phyloP scores from a whole-genome alignment of 2,113 vertebrate species.

The Erythrocercus mccallii region DNA sequence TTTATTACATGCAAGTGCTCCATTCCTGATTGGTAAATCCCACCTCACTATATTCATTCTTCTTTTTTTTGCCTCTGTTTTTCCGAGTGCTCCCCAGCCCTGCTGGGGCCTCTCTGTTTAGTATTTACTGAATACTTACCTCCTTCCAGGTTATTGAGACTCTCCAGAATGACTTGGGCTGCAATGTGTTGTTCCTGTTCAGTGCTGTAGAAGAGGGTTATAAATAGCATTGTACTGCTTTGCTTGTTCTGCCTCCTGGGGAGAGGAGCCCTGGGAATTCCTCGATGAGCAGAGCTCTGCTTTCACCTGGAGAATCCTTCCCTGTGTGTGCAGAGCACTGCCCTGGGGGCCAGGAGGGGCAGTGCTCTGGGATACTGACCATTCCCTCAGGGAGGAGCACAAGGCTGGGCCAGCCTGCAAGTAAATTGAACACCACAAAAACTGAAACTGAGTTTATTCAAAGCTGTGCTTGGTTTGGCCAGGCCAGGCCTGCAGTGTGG shows the following conservation, averaged over 20 bases:
- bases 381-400: neutral
- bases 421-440: neutral
- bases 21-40: neutral
- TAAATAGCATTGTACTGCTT: neutral
- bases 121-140: neutral
- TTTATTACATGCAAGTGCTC: slow-evolving; percentile 67
- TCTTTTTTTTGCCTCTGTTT: neutral
- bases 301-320: too few relatives aligned
- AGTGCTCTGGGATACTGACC: neutral
- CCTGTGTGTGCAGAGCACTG: neutral
- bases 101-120: neutral
- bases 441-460: neutral
- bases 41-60: neutral
- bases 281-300: neutral
- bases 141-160: neutral
- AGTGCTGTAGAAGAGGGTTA: neutral
- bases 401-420: neutral
- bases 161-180: neutral
- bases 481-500: neutral
- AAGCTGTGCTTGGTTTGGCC: neutral
- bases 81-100: neutral
- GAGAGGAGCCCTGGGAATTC: neutral
- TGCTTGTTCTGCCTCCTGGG: neutral
- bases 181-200: neutral
- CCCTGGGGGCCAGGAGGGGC: neutral